Conservation (phyloP, 2,888 invertebrate genomes). For the Leptopilina myrica region DNA sequence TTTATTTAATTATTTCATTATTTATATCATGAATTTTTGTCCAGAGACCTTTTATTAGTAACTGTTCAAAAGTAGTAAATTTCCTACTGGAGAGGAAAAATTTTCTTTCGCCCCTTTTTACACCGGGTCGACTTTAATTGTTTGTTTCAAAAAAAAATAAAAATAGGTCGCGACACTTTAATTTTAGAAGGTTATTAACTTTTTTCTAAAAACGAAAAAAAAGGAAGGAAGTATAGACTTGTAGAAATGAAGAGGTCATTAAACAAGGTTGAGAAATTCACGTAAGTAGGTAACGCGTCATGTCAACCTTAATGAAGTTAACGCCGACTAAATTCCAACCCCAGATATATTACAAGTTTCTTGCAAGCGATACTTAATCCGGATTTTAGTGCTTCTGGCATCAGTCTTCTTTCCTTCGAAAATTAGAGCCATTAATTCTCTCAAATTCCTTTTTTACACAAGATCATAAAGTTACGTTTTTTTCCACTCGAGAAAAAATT, state of each 20-base stretch:
- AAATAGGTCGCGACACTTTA: conserved; percentile 4
- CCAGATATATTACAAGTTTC: conserved; percentile 5
- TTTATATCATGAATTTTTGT: too few species aligned
- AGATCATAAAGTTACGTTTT: too few species aligned
- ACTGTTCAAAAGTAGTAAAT: too few species aligned
- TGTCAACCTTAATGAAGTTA: conserved; percentile 30
- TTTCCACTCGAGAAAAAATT: neutral
- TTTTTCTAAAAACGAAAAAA: neutral
- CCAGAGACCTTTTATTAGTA: too few species aligned
- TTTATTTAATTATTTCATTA: too few species aligned
- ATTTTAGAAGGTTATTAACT: conserved; percentile 20
- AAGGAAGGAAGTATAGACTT: neutral
- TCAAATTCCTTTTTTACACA: neutral
- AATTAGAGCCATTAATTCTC: conserved; percentile 12
- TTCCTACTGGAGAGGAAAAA: too few species aligned
- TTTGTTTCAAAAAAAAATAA: neutral
- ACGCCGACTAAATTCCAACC: conserved; percentile 3
- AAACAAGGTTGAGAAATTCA: conserved; percentile 29
- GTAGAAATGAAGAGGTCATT: neutral
- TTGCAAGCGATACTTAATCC: conserved; percentile 25
- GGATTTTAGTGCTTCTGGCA: conserved; percentile 19
- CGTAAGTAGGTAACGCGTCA: conserved; percentile 9
- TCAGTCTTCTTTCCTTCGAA: conserved; percentile 1
- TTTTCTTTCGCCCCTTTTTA: neutral
- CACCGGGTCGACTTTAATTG: neutral